Percentiles rank a stretch among this genome's conserved stretches.
phyloP scores from a whole-genome alignment of 2,797 vertebrate genomes.

The Zenarchopterus dispar region DNA sequence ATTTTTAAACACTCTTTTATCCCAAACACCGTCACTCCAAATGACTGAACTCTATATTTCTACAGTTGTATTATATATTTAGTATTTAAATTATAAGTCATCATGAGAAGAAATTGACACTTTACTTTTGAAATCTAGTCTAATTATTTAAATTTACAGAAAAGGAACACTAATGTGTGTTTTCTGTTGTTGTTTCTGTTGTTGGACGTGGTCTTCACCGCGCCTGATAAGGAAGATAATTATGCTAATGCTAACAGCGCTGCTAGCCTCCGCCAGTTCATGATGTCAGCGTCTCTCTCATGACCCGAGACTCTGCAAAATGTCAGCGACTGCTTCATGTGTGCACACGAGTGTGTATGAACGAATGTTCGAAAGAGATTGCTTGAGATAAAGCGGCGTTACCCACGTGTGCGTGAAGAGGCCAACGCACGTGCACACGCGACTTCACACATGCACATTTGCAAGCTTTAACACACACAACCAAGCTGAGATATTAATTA shows the following conservation, averaged over 20 bases:
- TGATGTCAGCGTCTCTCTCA: constrained; percentile 60
- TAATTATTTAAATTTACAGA: background rate
- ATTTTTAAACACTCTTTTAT: constrained; percentile 16
- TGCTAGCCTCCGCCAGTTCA: constrained; percentile 59
- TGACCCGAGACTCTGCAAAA: constrained; percentile 68
- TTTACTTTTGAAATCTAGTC: too few relatives aligned
- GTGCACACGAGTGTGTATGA: constrained; percentile 26
- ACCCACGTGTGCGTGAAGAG: constrained; percentile 43
- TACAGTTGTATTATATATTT: too few relatives aligned
- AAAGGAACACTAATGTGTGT: background rate
- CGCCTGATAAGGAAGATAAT: constrained; percentile 63
- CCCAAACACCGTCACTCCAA: too few relatives aligned
- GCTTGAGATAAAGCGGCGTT: constrained; percentile 66
- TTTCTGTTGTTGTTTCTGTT: constrained; percentile 18
- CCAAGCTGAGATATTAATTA: constrained; percentile 76
- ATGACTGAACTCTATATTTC: too few relatives aligned
- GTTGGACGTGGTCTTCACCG: constrained; percentile 29
- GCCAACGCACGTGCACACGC: constrained; percentile 35
- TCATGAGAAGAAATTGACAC: too few relatives aligned
- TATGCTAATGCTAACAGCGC: constrained; percentile 73
- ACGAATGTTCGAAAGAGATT: constrained; percentile 60
- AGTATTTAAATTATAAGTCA: too few relatives aligned
- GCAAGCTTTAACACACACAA: constrained; percentile 52
- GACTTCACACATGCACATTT: constrained; percentile 25
- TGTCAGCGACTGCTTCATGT: constrained; percentile 58